Percentiles rank a stretch among this genome's conserved stretches.
Conservation (phyloP, 2,888 invertebrate species). For the Eustalomyia histrio region DNA sequence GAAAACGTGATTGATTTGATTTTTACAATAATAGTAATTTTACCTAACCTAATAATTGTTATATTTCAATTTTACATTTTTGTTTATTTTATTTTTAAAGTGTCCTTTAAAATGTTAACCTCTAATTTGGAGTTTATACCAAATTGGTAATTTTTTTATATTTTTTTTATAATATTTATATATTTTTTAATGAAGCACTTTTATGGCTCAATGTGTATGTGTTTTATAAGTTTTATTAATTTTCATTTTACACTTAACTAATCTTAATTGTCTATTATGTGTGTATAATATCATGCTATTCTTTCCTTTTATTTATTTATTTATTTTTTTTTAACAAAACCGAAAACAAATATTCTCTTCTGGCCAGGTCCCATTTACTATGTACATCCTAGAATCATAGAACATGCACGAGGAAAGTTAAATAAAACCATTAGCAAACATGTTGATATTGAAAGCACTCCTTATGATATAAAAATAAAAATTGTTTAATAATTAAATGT, state of each 20-base stretch:
- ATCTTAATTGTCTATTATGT: conserved; percentile 47
- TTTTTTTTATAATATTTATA: background rate
- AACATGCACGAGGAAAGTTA: conserved; percentile 77
- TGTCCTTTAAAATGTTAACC: conserved; percentile 27
- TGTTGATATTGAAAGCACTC: conserved; percentile 76
- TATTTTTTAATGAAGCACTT: background rate
- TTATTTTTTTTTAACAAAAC: conserved; percentile 30
- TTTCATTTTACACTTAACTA: conserved; percentile 38
- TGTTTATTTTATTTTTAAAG: conserved; percentile 25
- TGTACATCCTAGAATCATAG: conserved; percentile 76
- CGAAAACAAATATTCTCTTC: conserved; percentile 45
- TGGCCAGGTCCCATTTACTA: conserved; percentile 74
- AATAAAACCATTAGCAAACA: conserved; percentile 73
- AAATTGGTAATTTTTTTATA: conserved; percentile 26
- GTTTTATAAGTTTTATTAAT: conserved; percentile 14
- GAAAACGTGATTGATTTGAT: too few species aligned
- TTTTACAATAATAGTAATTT: too few species aligned
- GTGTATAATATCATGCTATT: conserved; percentile 61
- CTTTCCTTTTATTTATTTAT: conserved; percentile 61
- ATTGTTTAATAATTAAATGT: conserved; percentile 73
- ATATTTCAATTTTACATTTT: background rate
- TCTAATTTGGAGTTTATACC: conserved; percentile 26
- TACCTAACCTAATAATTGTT: background rate
- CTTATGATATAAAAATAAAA: conserved; percentile 80
- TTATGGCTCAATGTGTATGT: conserved; percentile 18